A percentile compares a stretch with the other conserved stretches of the same genome.
phyloP scores from a whole-genome alignment of 2,888 invertebrate species.

The Arrhopalites spinosus region DNA sequence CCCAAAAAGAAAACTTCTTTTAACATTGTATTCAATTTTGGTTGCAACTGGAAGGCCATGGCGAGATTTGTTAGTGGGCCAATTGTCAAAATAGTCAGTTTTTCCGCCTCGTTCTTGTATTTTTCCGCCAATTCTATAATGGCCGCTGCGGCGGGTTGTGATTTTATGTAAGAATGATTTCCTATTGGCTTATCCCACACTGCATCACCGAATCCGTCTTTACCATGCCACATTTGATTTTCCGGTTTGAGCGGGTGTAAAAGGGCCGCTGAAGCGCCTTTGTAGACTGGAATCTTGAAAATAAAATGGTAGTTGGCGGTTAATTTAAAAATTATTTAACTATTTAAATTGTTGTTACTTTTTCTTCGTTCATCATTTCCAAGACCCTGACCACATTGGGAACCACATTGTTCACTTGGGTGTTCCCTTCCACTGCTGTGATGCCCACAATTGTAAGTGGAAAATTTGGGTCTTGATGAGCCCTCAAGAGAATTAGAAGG shows the following conservation, averaged over 20 bases:
- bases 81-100: slow-evolving; percentile 60
- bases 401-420: slow-evolving; percentile 69
- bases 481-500: slow-evolving; percentile 18
- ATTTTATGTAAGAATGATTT: slow-evolving; percentile 44
- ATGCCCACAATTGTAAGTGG: slow-evolving; percentile 32
- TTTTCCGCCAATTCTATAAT: slow-evolving; percentile 53
- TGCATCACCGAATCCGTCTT: slow-evolving; percentile 59
- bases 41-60: slow-evolving; percentile 71
- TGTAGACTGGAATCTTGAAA: slow-evolving; percentile 68
- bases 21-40: slow-evolving; percentile 56
- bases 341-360: not conserved
- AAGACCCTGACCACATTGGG: slow-evolving; percentile 73
- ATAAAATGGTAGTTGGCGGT: too few species aligned
- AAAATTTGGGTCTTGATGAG: slow-evolving; percentile 3
- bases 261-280: slow-evolving; percentile 63
- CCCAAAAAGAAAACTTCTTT: slow-evolving; percentile 48
- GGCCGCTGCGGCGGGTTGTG: slow-evolving; percentile 56
- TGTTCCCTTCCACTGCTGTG: slow-evolving; percentile 75
- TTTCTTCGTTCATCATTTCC: slow-evolving; percentile 61
- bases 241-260: not conserved
- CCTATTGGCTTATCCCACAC: slow-evolving; percentile 40
- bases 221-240: slow-evolving; percentile 58
- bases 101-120: slow-evolving; percentile 49
- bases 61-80: slow-evolving; percentile 83
- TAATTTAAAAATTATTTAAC: too few species aligned